A percentile compares a stretch with the other conserved stretches of the same genome.
Evolutionary conservation across 2,888 invertebrate species (phyloP).

Genomic region (Drosophila formosana): DNA sequence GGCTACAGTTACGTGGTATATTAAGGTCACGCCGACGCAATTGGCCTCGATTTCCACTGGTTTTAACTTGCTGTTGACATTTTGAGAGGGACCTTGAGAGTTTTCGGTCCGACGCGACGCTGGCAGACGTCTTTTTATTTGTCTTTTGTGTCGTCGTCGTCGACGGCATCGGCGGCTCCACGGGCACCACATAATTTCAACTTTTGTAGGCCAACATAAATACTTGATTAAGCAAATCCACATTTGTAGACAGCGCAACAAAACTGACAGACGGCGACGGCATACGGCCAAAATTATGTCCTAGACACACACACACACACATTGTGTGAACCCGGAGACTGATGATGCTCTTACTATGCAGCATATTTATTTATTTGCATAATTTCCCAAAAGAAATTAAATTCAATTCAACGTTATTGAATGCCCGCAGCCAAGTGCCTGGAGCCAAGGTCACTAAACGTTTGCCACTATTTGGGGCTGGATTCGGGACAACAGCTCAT

Average conservation of each 20-base stretch:
- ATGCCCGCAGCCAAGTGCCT: background rate
- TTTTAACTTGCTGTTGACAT: constrained; percentile 36
- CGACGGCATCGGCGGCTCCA: constrained; percentile 7
- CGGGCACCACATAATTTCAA: constrained; percentile 45
- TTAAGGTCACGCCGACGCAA: background rate
- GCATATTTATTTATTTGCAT: constrained; percentile 52
- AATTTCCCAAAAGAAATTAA: constrained; percentile 47
- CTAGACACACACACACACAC: background rate
- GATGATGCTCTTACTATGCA: constrained; percentile 4
- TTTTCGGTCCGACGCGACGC: constrained; percentile 3
- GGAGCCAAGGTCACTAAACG: background rate
- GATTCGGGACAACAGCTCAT: background rate
- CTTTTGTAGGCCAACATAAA: constrained; percentile 64
- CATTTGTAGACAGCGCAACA: constrained; percentile 53
- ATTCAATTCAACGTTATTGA: constrained; percentile 26
- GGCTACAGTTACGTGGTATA: background rate
- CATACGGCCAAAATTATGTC: constrained; percentile 25
- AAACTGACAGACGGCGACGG: constrained; percentile 26
- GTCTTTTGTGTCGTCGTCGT: constrained; percentile 27
- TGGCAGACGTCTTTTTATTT: constrained; percentile 38
- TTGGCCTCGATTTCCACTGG: constrained; percentile 18
- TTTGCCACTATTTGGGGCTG: background rate
- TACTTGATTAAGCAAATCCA: constrained; percentile 68
- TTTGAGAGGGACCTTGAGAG: constrained; percentile 18
- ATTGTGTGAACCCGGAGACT: constrained; percentile 6